Evolutionary conservation across 1,140 invertebrate genomes (phyloP), one percentile per base, ranked within the genome.

Genomic region (Diachasma alloeum): DNA sequence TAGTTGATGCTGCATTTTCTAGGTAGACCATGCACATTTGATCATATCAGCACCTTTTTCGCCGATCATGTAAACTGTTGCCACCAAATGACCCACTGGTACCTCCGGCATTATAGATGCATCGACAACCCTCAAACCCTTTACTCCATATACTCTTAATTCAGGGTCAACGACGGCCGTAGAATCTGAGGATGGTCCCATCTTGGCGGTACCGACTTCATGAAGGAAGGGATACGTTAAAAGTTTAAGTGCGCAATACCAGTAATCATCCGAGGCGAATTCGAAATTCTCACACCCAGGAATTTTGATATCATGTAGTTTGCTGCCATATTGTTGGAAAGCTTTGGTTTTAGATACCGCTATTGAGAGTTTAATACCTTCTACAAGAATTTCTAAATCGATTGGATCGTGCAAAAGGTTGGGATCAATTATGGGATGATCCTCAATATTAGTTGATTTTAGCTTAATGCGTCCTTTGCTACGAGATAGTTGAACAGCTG

Each of bases 91-190:
- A 1, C 96, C 95, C 78, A 92, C 84, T 6, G 91, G 91, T 74
- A 97, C 95, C 0, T 93, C 95, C 0, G 96, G 96, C 95, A 97
- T 97, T 72, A 97, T 94, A 72, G 95, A 96, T 6, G 95, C 95
- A 85, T 97, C 96, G 53, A 96, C 94, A 15, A 97, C 95, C 53
- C 96, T 90, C 5, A 97, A 87, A 17, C 94, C 94, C 26, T 92
- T 84, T 0, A 97, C 87, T 0, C 96, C 96, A 79, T 96, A 93
- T 0, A 97, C 95, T n/a, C 91, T 90, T 6, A 97, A 87, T 66
- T 93, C 89, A 0, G 95, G 92, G 90, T 97, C 96, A 0, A 97
- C 96, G 0, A 97, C 96, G 0, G 96, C 94, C 3, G 92, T 91
- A 0, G 91, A 88, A 85, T 97, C 96, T 81, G 90, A 92, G 0